Evolutionary conservation across 2,888 invertebrate species (phyloP).

Genomic region (Argyra leucocephala): DNA sequence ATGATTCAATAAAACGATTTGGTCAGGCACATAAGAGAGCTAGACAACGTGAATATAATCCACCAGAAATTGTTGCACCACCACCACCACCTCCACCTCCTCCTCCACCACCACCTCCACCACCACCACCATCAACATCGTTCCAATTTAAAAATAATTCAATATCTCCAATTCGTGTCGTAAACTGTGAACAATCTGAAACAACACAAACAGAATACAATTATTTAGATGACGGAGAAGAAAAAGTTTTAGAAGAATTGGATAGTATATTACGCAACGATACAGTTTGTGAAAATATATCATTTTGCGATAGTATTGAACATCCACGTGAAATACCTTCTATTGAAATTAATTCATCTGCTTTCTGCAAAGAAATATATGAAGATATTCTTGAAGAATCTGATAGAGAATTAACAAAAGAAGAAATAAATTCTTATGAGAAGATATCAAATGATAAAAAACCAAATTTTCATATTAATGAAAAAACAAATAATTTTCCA

Average conservation of each 20-base stretch:
- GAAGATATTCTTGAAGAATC: background rate
- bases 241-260: background rate
- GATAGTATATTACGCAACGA: background rate
- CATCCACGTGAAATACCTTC: slow-evolving; percentile 4
- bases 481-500: slow-evolving; percentile 27
- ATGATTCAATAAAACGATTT: slow-evolving; percentile 40
- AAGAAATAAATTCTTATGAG: background rate
- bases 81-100: background rate
- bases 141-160: background rate
- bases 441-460: background rate
- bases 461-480: slow-evolving; percentile 28
- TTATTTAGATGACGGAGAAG: background rate
- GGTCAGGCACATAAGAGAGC: slow-evolving; percentile 39
- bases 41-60: slow-evolving; percentile 31
- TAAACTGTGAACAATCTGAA: too few species aligned
- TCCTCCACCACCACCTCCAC: background rate
- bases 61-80: background rate
- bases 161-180: background rate
- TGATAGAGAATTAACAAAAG: background rate
- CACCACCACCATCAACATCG: slow-evolving; percentile 13
- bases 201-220: too few species aligned
- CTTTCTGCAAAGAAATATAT: background rate
- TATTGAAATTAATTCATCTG: background rate
- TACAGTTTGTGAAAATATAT: background rate
- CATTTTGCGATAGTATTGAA: slow-evolving; percentile 1